Conservation (phyloP, 2,113 vertebrate genomes). For the Nycticorax nycticorax region DNA sequence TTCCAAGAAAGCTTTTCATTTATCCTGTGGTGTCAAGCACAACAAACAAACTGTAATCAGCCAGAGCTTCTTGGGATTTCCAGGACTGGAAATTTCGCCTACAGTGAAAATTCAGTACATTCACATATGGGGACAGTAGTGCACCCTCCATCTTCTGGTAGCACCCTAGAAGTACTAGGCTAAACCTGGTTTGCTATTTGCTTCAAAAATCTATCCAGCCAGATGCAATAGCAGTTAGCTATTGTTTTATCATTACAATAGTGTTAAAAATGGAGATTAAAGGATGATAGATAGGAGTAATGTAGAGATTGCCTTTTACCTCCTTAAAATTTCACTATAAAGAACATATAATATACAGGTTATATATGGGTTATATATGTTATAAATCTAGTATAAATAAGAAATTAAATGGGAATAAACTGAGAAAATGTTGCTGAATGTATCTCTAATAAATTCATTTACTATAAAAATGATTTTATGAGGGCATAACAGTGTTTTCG, state of each 20-base stretch:
- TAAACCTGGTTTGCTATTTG: not conserved
- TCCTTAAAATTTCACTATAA: not conserved
- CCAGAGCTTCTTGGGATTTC: slow-evolving; percentile 33
- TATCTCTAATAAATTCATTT: not conserved
- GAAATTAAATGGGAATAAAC: not conserved
- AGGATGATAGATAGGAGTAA: not conserved
- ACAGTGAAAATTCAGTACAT: not conserved
- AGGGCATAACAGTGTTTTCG: not conserved
- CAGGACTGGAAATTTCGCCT: not conserved
- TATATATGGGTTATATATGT: not conserved
- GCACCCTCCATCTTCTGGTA: not conserved
- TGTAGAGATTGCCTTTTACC: not conserved
- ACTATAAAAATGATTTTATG: not conserved
- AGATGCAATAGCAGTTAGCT: not conserved
- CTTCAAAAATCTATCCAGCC: not conserved
- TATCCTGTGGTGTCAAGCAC: slow-evolving; percentile 25
- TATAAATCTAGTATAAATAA: not conserved
- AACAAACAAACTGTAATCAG: slow-evolving; percentile 42
- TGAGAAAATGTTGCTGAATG: not conserved
- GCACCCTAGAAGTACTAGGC: not conserved
- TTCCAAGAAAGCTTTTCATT: slow-evolving; percentile 55
- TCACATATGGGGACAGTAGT: not conserved
- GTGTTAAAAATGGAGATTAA: not conserved
- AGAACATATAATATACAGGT: not conserved
- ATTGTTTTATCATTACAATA: not conserved